Evolutionary conservation across 2,888 invertebrate genomes (phyloP), one percentile per base, ranked within the genome.

Genomic region (Cephus runcator): DNA sequence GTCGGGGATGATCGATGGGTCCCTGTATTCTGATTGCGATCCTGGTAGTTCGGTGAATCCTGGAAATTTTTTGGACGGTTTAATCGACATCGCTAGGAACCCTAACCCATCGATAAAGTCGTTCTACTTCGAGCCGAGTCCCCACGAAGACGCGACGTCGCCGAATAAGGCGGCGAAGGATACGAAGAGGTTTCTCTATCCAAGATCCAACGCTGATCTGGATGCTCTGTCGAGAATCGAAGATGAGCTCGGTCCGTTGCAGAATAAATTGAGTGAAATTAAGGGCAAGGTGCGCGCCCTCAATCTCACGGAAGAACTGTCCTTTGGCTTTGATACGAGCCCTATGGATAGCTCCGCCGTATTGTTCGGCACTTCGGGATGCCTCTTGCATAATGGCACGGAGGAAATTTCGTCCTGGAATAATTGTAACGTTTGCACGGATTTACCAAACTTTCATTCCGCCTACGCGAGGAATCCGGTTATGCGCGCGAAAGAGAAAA

Each of bases 21-120:
- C 31, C 2, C 9, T 33, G 33, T 56, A 56, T 56, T 56, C 23
- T 1, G 56, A 23, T 56, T 56, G 56, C 23, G 56, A 56, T 56
- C 56, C 23, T 56, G 56, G 23, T 15, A 56, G 23, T 56, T 33
- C 71, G 71, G 33, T 9, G 12, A 71, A 35, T 23, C 34, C 35
- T 12, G 12, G 4, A 34, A 69, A 75, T 33, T 30, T 35, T 31
- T 73, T 77, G 36, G 83, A 82, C 73, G 83, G 81, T 1, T 76
- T 87, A 73, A 82, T 86, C 73, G 83, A 83, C 75, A 84, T 87
- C 11, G 84, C 83, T 0, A 81, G 79, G 69, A 87, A 87, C 80
- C 81, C 84, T 11, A 79, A 82, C 34, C 82, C 86, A 0, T 85
- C 88, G 36, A 81, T 84, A 76, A 86, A 83, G 36, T 87, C 88